Percentiles rank a stretch among this genome's conserved stretches.
Evolutionary conservation across 2,888 invertebrate genomes (phyloP).

Genomic region (Drosophila recens): DNA sequence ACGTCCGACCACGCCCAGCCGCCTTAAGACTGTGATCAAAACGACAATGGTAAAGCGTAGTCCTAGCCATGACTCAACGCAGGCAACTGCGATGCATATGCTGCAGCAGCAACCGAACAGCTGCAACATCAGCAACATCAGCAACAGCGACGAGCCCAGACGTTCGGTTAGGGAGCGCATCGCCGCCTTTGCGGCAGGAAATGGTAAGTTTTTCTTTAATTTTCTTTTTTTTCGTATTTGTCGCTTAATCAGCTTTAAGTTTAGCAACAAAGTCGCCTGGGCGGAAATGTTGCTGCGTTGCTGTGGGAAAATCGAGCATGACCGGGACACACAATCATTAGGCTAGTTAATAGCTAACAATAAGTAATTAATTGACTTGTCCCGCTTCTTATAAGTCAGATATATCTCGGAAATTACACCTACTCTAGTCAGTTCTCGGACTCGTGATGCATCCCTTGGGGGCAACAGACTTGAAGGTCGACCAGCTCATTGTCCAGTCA

Average conservation of each 20-base stretch:
- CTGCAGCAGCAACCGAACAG: slow-evolving; percentile 68
- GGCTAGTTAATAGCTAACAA: slow-evolving; percentile 66
- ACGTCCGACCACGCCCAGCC: slow-evolving; percentile 81
- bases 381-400: background rate
- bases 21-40: slow-evolving; percentile 84
- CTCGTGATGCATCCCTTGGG: slow-evolving; percentile 15
- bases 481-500: slow-evolving; percentile 57
- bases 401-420: slow-evolving; percentile 2
- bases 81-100: slow-evolving; percentile 63
- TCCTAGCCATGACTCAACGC: slow-evolving; percentile 83
- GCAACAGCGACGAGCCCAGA: slow-evolving; percentile 62
- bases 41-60: slow-evolving; percentile 84
- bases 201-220: slow-evolving; percentile 75
- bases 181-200: slow-evolving; percentile 83
- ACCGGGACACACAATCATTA: slow-evolving; percentile 60
- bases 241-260: slow-evolving; percentile 71
- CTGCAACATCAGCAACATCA: slow-evolving; percentile 61
- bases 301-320: slow-evolving; percentile 64
- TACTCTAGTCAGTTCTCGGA: background rate
- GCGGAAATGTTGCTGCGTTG: slow-evolving; percentile 60
- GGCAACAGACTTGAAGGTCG: slow-evolving; percentile 49
- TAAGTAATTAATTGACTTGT: slow-evolving; percentile 70
- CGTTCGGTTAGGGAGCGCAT: slow-evolving; percentile 82
- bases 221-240: slow-evolving; percentile 3
- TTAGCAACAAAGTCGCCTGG: slow-evolving; percentile 60